Base-by-base conservation (phyloP, 2,888 invertebrate species). In the Notocelia uddmanniana region DNA sequence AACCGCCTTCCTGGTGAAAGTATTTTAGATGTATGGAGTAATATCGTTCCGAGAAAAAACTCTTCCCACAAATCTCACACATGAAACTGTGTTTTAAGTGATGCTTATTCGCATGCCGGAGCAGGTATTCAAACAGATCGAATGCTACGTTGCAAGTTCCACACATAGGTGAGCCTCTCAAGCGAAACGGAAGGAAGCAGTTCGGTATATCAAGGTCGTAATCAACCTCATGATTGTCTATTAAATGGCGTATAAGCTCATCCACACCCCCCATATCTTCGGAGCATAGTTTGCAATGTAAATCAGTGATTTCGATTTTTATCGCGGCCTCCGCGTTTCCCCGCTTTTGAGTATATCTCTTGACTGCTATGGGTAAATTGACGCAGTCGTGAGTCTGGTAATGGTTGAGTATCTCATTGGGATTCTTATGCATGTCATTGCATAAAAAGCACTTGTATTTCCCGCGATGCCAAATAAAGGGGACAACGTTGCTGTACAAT, bases 151-250 rank as follows among this genome's bases (percentile, higher is more conserved):
- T 21, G 31, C 73, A 73, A 19, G 73, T 69, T 5, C 59, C 64
- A 31, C 73, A 73, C 48, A 59, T 50, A 10, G 69, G 67, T 0
- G 62, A 10, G 18, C 54, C 45, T 2, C 59, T 68, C n/a, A 75
- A 34, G 2, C 73, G 69, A 26, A 74, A 75, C 9, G 75, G 74
- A 2, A 74, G 54, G 50, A 72, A 68, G n/a, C 72, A 72, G 37
- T 72, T 72, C 6, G 62, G 68, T 23, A 62, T 37, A n/a, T 18
- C 37, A 8, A 72, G 26, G 23, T 72, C 68, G 15, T 72, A 72
- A 18, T 72, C 72, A 8, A 72, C 60, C 3, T 67, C 62, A 21
- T 72, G 72, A 21, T 37, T 26, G 0, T 55, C 60, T 1, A 72
- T 57, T 2, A 72, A 48, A 55, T 72, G 72, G 6, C 50, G 60